Percentiles rank a stretch among this genome's conserved stretches.
Conservation (phyloP, 2,113 vertebrate species). For the Mugil cephalus region DNA sequence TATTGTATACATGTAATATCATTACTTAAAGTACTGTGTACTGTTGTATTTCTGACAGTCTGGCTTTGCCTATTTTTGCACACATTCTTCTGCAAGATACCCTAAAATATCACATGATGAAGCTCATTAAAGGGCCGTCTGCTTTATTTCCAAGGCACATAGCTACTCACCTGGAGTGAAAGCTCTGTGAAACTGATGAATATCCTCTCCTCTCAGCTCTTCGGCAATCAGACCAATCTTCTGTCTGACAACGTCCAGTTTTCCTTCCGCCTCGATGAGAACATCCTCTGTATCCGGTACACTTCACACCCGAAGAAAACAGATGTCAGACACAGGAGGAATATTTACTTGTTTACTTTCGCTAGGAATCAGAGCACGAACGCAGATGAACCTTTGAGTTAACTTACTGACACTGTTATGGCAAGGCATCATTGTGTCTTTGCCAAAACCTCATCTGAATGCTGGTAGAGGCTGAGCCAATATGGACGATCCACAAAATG, state of each 20-base stretch:
- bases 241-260: constrained; percentile 90
- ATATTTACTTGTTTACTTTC: background rate
- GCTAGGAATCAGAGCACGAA: background rate
- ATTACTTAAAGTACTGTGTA: no score
- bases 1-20: no score
- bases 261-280: constrained; percentile 91
- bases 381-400: background rate
- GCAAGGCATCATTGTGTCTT: no score
- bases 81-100: background rate
- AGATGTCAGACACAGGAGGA: background rate
- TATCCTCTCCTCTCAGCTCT: constrained; percentile 93
- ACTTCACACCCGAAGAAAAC: constrained; percentile 74
- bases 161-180: constrained; percentile 89
- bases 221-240: constrained; percentile 93
- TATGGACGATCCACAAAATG: background rate
- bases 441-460: background rate
- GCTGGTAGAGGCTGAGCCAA: background rate
- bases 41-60: no score
- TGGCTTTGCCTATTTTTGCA: background rate
- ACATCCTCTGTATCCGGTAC: constrained; percentile 89
- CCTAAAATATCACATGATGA: no score
- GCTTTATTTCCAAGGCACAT: background rate
- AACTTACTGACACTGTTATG: background rate
- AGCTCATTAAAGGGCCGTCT: background rate
- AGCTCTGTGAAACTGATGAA: constrained; percentile 95